Evolutionary conservation across 1,140 invertebrate species (phyloP).

Genomic region (Drosophila obscura): DNA sequence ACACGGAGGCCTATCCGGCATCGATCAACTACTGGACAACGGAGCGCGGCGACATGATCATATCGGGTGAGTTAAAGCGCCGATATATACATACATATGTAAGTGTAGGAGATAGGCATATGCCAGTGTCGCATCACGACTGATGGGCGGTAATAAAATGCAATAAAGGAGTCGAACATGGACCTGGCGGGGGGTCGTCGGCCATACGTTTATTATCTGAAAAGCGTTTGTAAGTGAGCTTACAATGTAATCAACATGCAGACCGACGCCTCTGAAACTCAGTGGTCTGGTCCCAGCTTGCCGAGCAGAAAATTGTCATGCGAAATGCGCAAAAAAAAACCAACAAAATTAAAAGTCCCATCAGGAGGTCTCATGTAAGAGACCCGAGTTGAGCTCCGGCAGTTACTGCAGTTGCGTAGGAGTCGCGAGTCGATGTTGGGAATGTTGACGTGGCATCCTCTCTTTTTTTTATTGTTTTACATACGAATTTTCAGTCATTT

Average conservation of each 20-base stretch:
- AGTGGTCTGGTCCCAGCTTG: neutral
- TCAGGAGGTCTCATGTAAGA: conserved; percentile 43
- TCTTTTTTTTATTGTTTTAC: conserved; percentile 36
- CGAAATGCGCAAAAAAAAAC: conserved; percentile 24
- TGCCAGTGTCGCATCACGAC: neutral
- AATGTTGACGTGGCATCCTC: conserved; percentile 20
- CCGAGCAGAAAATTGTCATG: conserved; percentile 52
- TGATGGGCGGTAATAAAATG: conserved; percentile 17
- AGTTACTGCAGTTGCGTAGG: conserved; percentile 26
- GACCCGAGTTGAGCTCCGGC: conserved; percentile 42
- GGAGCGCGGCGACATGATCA: conserved; percentile 93
- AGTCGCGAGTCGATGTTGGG: conserved; percentile 22
- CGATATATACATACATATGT: conserved; percentile 29
- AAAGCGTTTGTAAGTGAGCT: conserved; percentile 66
- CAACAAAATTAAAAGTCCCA: conserved; percentile 53
- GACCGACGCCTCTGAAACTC: conserved; percentile 18
- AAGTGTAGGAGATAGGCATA: neutral
- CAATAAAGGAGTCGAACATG: conserved; percentile 20
- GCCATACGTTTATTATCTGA: conserved; percentile 52
- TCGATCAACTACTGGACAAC: conserved; percentile 96
- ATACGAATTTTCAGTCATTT: conserved; percentile 27
- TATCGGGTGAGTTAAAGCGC: conserved; percentile 89
- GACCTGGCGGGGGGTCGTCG: neutral
- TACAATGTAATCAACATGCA: conserved; percentile 68
- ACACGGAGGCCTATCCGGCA: conserved; percentile 94